Base-by-base conservation (phyloP, 1,140 invertebrate genomes). In the Heliothis subflexa region DNA sequence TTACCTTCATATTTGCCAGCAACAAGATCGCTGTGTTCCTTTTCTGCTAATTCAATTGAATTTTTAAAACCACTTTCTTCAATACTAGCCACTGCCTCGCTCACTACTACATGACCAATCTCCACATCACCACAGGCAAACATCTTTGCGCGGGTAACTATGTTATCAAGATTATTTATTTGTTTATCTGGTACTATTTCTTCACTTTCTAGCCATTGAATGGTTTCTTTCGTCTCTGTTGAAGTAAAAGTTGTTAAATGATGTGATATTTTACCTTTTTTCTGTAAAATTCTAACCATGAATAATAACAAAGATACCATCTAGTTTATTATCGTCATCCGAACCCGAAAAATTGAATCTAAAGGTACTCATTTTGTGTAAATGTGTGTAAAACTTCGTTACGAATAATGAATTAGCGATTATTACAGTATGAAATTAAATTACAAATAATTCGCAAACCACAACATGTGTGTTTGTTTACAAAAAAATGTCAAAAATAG, bases 1-100 rank as follows among this genome's bases (percentile, higher is more conserved):
- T 40, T 89, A 96, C 97, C 97, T 96, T 97, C 97, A 94, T 97
- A 97, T 86, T 96, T 95, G 7, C 96, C 96, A 74, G 96, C 93
- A 68, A 97, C 87, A 25, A 97, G 91, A 93, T 97, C 97, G n/a
- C 97, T 97, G 83, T 97, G 96, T 81, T 95, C 94, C 72, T 95
- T 92, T 83, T 97, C 96, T 9, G 97, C 96, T 83, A 95, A 91
- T 74, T 95, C 84, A 49, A 97, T 93, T 61, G 68, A 79, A 83
- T 88, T 89, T 66, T 81, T 79, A 16, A 80, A 64, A 21, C 83
- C 83, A 70, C 68, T 79, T 25, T 84, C 82, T 47, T 86, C 79
- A 68, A 95, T 88, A 83, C 92, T 85, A 14, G 84, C 64, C 2
- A 94, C 66, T 18, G 93, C 89, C 81, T 91, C 89, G 57, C 93